Evolutionary conservation across 2,797 vertebrate genomes (phyloP).

Genomic region (Arctocebus calabarensis): DNA sequence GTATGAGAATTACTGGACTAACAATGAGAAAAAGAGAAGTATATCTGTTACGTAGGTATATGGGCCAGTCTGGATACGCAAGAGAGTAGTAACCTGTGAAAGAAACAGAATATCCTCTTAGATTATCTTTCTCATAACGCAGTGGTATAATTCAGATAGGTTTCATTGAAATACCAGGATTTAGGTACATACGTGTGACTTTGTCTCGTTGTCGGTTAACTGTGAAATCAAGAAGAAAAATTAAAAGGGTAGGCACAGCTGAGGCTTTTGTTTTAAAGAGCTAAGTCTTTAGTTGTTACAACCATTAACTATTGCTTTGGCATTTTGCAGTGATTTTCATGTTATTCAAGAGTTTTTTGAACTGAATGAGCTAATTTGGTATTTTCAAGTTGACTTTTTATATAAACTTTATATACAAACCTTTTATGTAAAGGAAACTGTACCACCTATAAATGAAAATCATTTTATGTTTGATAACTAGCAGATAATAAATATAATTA

Average conservation of each 20-base stretch:
- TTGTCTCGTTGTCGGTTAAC: constrained; percentile 85
- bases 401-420: background rate
- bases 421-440: background rate
- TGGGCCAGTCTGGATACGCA: constrained; percentile 76
- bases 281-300: constrained; percentile 20
- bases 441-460: background rate
- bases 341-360: constrained; percentile 45
- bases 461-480: background rate
- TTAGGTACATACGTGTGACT: constrained; percentile 80
- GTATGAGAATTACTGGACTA: constrained; percentile 81
- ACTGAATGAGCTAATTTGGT: background rate
- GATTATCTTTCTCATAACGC: background rate
- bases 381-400: constrained; percentile 40
- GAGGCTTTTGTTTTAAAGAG: background rate
- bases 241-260: background rate
- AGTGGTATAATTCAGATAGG: background rate
- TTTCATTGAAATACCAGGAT: constrained; percentile 37
- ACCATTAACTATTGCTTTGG: background rate
- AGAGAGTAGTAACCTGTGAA: constrained; percentile 78
- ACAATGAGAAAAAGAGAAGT: constrained; percentile 75
- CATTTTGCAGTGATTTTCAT: constrained; percentile 53
- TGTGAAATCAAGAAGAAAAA: constrained; percentile 78
- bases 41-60: constrained; percentile 65
- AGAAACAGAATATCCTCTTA: constrained; percentile 59
- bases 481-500: constrained; percentile 28